A percentile compares a stretch with the other conserved stretches of the same genome.
Conservation (phyloP, 2,113 vertebrate genomes). For the Haemorhous mexicanus region DNA sequence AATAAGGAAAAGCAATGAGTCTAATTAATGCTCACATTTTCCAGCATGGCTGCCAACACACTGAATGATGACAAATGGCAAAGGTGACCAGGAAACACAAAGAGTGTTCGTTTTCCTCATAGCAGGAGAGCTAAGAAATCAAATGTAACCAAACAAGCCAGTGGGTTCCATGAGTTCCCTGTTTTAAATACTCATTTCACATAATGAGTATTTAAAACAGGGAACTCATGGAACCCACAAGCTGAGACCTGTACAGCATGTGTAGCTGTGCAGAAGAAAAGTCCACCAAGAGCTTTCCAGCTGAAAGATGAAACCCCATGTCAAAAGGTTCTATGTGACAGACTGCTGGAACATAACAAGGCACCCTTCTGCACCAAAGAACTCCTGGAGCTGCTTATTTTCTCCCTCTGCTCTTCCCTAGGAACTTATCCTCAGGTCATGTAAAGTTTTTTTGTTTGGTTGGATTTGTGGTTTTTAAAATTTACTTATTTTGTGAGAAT, state of each 20-base stretch:
- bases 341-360: background rate
- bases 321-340: background rate
- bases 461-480: background rate
- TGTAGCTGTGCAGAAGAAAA: background rate
- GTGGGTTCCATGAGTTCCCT: too few relatives aligned
- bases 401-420: background rate
- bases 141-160: background rate
- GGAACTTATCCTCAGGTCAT: background rate
- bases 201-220: background rate
- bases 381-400: background rate
- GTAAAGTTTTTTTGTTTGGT: background rate
- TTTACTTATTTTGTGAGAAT: background rate
- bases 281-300: background rate
- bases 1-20: background rate
- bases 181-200: too few relatives aligned
- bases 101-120: background rate
- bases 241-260: background rate
- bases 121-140: background rate
- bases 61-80: background rate
- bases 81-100: slow-evolving; percentile 5
- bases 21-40: background rate
- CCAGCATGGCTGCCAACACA: background rate
- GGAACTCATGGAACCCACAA: background rate
- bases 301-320: background rate
- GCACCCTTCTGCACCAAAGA: background rate